Conservation (phyloP, 2,113 vertebrate species). For the Boleophthalmus pectinirostris region DNA sequence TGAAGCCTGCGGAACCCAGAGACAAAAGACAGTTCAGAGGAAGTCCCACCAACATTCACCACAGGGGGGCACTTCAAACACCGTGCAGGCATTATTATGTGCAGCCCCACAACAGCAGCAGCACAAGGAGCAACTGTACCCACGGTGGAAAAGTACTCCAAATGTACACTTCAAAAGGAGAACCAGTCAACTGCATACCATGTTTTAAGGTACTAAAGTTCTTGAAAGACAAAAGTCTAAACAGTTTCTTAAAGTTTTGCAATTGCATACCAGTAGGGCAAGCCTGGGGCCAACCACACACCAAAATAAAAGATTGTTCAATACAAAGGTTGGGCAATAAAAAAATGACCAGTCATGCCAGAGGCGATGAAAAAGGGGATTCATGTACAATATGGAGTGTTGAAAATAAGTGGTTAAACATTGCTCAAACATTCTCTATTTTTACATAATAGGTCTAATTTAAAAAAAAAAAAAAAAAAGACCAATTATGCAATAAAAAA, state of each 20-base stretch:
- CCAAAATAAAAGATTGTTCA: background rate
- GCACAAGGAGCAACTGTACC: background rate
- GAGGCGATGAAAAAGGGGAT: no score
- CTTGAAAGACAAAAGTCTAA: background rate
- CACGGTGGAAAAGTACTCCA: background rate
- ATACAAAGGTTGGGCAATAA: background rate
- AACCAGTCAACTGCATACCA: background rate
- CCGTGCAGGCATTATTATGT: background rate
- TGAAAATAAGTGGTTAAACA: no score
- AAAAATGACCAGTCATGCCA: no score
- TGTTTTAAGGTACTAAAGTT: background rate
- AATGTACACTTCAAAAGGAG: background rate
- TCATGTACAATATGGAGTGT: no score
- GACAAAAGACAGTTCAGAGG: conserved; percentile 67
- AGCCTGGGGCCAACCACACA: background rate
- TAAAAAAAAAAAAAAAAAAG: no score
- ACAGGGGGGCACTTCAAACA: background rate
- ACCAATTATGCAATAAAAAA: no score
- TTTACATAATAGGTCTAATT: no score
- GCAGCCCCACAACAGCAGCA: background rate
- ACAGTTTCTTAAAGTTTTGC: background rate
- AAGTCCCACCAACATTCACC: conserved; percentile 7
- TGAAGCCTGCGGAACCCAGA: conserved; percentile 86
- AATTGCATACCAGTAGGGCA: background rate
- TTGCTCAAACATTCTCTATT: no score